Evolutionary conservation across 2,797 vertebrate genomes (phyloP).

Genomic region (Onychomys torridus): DNA sequence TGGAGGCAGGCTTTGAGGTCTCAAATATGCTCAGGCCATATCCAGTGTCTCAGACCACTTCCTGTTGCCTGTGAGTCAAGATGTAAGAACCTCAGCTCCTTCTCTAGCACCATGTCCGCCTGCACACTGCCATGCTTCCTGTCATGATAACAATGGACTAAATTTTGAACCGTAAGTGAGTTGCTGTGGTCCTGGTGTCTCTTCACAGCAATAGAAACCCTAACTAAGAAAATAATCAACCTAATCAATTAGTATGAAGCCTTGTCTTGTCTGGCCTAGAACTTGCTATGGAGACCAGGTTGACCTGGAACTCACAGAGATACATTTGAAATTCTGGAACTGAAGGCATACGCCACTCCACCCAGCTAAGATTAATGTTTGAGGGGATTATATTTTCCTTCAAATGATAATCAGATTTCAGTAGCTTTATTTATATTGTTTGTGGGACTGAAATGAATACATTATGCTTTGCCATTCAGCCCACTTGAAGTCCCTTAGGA

Average conservation of each 20-base stretch:
- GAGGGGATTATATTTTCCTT: background rate
- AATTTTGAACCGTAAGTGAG: too few species aligned
- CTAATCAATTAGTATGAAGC: background rate
- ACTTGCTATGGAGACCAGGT: background rate
- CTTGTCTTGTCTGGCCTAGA: too few species aligned
- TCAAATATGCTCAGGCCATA: too few species aligned
- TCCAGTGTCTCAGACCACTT: too few species aligned
- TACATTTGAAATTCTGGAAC: background rate
- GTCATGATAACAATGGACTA: too few species aligned
- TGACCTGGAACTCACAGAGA: background rate
- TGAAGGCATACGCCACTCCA: background rate
- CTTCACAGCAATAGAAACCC: too few species aligned
- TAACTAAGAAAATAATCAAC: background rate
- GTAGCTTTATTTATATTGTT: background rate
- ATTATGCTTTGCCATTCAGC: background rate
- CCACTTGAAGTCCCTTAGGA: background rate
- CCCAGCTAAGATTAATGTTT: conserved; percentile 1
- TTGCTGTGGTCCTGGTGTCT: too few species aligned
- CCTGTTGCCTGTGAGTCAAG: too few species aligned
- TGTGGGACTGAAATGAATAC: background rate
- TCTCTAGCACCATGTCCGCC: too few species aligned
- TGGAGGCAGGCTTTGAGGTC: too few species aligned
- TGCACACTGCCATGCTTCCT: too few species aligned
- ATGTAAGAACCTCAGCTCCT: background rate
- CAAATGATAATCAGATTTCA: conserved; percentile 33